Evolutionary conservation across 2,113 vertebrate species (phyloP).

Genomic region (Notiomystis cincta): DNA sequence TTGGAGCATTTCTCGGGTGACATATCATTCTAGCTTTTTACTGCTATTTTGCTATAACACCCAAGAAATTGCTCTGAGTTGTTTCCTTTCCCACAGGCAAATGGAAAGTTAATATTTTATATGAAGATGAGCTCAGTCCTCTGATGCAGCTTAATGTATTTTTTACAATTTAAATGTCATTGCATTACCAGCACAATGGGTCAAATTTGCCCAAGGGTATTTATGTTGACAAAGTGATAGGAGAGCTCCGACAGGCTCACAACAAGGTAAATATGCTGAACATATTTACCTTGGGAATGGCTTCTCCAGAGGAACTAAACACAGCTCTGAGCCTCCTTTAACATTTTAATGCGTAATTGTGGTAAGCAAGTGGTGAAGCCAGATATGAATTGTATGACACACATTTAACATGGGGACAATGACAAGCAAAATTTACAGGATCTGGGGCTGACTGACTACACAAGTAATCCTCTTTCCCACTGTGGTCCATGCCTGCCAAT

Average conservation of each 20-base stretch:
- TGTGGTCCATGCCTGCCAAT: neutral
- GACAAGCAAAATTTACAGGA: neutral
- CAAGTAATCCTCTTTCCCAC: neutral
- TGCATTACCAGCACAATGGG: neutral
- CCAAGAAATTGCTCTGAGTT: neutral
- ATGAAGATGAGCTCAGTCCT: neutral
- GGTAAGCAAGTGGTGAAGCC: neutral
- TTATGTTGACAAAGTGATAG: neutral
- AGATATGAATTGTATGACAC: neutral
- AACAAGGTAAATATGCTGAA: neutral
- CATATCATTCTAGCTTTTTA: neutral
- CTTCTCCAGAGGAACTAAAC: neutral
- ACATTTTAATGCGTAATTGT: neutral
- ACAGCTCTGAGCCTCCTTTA: neutral
- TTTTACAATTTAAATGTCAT: neutral
- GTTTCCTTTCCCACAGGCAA: neutral
- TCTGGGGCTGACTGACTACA: neutral
- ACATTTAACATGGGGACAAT: neutral
- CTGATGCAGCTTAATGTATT: neutral
- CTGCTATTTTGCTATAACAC: neutral
- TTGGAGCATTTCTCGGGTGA: neutral
- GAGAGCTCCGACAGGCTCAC: neutral
- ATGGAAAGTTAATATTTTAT: constrained; percentile 7
- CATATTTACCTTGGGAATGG: neutral
- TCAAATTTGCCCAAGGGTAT: neutral